These are phyloP conservation scores for Cerastoderma edule DNA, from an alignment of 2,888 invertebrate genomes.

Conservation along the genomic window DNA sequence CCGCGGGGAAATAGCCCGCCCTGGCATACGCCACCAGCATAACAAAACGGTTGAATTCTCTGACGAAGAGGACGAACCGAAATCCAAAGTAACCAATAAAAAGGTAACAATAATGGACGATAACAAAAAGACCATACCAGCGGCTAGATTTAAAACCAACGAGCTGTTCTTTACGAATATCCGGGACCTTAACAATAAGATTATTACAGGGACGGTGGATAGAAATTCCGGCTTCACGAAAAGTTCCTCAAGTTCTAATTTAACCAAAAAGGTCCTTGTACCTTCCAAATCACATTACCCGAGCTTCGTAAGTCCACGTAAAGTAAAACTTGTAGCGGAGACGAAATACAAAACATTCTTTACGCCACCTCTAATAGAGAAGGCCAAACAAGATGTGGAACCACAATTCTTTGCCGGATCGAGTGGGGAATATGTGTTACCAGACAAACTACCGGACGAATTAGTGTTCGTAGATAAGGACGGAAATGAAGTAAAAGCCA, in stretches of 20 bases:
- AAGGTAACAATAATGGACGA: constrained; percentile 53
- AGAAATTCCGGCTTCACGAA: constrained; percentile 60
- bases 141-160: constrained; percentile 37
- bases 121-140: constrained; percentile 22
- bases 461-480: constrained; percentile 63
- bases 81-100: constrained; percentile 43
- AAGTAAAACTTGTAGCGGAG: constrained; percentile 58
- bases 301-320: constrained; percentile 75
- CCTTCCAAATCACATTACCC: constrained; percentile 60
- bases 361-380: constrained; percentile 76
- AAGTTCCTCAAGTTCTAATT: constrained; percentile 22
- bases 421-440: constrained; percentile 64
- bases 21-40: constrained; percentile 53
- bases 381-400: constrained; percentile 68
- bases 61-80: constrained; percentile 46
- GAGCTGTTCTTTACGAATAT: constrained; percentile 73
- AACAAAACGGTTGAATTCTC: constrained; percentile 44
- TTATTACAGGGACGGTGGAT: constrained; percentile 65
- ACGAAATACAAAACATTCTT: constrained; percentile 69
- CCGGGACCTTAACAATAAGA: constrained; percentile 73
- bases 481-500: constrained; percentile 52
- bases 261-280: constrained; percentile 27
- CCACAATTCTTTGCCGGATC: constrained; percentile 74
- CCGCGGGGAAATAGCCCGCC: constrained; percentile 70
- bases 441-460: constrained; percentile 70